Percentiles rank a stretch among this genome's conserved stretches.
Evolutionary conservation across 2,888 invertebrate genomes (phyloP).

Genomic region (Lasioglossum malachurum): DNA sequence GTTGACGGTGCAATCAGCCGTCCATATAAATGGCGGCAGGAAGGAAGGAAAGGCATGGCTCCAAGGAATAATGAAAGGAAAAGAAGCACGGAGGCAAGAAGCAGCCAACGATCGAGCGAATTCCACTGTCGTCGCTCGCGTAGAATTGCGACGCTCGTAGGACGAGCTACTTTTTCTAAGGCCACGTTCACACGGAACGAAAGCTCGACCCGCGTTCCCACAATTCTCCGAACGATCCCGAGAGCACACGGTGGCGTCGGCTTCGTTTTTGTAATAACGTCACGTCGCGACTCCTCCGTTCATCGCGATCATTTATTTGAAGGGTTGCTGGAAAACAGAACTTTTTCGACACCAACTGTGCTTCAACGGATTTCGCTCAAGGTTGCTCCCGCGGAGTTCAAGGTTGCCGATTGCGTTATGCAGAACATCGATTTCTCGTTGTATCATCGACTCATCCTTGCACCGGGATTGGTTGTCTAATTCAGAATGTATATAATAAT

Average conservation of each 20-base stretch:
- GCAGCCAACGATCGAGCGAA: conserved; percentile 50
- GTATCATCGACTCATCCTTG: too few species aligned
- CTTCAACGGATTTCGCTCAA: neutral
- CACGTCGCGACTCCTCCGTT: conserved; percentile 17
- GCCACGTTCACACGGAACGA: conserved; percentile 67
- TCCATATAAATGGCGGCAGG: conserved; percentile 43
- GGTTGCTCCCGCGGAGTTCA: neutral
- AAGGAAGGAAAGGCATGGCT: conserved; percentile 30
- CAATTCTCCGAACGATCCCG: conserved; percentile 24
- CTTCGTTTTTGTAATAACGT: conserved; percentile 38
- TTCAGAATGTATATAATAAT: neutral
- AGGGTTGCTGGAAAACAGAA: neutral
- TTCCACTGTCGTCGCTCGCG: conserved; percentile 45
- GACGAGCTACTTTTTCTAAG: conserved; percentile 64
- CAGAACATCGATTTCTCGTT: neutral
- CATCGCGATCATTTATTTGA: neutral
- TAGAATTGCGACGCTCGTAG: conserved; percentile 43
- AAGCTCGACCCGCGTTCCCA: conserved; percentile 29
- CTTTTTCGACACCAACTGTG: neutral
- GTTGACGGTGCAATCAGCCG: conserved; percentile 38
- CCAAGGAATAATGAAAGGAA: conserved; percentile 52
- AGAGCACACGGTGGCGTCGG: neutral
- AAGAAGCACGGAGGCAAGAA: conserved; percentile 51
- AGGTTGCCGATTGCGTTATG: neutral
- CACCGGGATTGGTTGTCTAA: neutral